Base-by-base conservation (phyloP, 2,888 invertebrate genomes). In the Onthophagus sagittarius region DNA sequence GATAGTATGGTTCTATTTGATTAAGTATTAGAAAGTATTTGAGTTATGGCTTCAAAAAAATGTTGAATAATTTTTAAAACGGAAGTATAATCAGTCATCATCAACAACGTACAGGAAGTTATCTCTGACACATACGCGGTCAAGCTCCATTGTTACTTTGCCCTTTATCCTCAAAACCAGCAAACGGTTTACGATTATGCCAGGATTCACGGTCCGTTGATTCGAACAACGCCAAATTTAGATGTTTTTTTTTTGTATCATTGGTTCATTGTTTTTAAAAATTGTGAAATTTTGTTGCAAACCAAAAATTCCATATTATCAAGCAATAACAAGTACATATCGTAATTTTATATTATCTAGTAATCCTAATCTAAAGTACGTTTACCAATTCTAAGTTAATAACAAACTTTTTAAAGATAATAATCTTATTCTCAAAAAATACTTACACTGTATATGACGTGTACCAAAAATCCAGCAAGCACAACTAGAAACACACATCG, bases 401-500 rank as follows among this genome's bases (percentile, higher is more conserved):
- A 23, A 23, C 3, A 23, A 23, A 23, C 2, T 23, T 23, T 23
- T 23, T 23, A 23, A 23, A 23, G 23, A 23, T 23, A 23, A 23
- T 23, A 23, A 23, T 23, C 23, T 23, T 23, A 23, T 23, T 23
- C 3, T 3, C 23, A 15, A 63, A 63, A 63, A 53, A 63, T 77
- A 83, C 84, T 83, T 80, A 84, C 84, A 78, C 82, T 79, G 32
- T 80, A 73, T 72, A 81, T 82, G 65, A 78, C 75, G 74, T 81
- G 80, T 72, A 83, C 76, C 72, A 81, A 74, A 81, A 81, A 82
- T 82, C 83, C 83, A 80, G 78, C 79, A 72, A 82, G 72, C 73
- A 81, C 76, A 6, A 79, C 73, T 63, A 79, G 73, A 71, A 81
- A 75, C 77, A 79, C 78, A 75, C 75, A 71, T 39, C 39, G 77